Percentiles rank a stretch among this genome's conserved stretches.
These are phyloP conservation scores for Laothoe populi DNA, from an alignment of 2,888 invertebrate genomes.

Conservation along the genomic window DNA sequence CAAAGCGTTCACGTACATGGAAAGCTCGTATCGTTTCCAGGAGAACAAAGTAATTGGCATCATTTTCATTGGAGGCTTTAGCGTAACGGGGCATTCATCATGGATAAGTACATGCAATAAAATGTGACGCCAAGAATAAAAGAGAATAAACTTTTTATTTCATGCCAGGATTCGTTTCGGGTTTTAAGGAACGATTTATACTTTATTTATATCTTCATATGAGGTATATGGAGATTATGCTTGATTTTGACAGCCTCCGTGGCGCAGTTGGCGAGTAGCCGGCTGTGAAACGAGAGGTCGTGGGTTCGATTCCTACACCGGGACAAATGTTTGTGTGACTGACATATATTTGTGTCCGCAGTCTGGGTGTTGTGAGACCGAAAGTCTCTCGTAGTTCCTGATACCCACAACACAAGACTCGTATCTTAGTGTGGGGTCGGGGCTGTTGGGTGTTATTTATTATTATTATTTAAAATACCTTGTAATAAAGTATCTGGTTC, in stretches of 20 bases:
- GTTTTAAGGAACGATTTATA: neutral
- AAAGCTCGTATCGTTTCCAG: constrained; percentile 30
- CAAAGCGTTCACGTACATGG: constrained; percentile 14
- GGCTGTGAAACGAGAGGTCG: too few species aligned
- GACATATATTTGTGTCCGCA: too few species aligned
- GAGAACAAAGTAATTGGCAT: constrained; percentile 38
- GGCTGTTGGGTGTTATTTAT: too few species aligned
- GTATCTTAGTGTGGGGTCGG: too few species aligned
- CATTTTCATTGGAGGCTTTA: constrained; percentile 35
- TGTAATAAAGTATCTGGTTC: neutral
- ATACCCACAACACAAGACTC: too few species aligned
- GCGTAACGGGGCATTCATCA: constrained; percentile 29
- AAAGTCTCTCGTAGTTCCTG: too few species aligned
- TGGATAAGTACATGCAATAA: constrained; percentile 31
- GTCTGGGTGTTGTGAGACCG: too few species aligned
- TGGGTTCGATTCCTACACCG: too few species aligned
- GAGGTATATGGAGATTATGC: neutral
- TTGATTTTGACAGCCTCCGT: too few species aligned
- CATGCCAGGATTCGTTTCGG: constrained; percentile 3
- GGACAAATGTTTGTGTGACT: too few species aligned
- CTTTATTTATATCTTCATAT: neutral
- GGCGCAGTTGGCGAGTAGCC: too few species aligned
- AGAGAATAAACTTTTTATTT: constrained; percentile 25
- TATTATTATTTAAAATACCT: neutral
- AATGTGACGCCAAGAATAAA: constrained; percentile 26